phyloP scores from a whole-genome alignment of 2,797 vertebrate species.

The Galaxias olidus region DNA sequence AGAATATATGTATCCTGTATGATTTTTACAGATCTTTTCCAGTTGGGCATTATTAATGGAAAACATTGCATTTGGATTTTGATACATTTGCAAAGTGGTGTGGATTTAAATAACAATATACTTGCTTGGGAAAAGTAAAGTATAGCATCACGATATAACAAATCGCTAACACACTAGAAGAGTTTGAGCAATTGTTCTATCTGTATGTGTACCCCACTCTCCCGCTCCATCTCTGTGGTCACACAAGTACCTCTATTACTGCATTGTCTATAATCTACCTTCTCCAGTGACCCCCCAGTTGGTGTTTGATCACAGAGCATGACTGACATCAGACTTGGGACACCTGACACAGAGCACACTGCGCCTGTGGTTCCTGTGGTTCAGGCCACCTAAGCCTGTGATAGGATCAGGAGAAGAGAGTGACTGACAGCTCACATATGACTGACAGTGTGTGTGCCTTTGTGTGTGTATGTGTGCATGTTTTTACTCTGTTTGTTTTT shows the following conservation, averaged over 20 bases:
- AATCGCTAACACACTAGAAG: background rate
- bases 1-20: too few relatives aligned
- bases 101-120: too few relatives aligned
- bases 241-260: conserved; percentile 11
- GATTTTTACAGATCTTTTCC: too few relatives aligned
- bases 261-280: conserved; percentile 43
- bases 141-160: too few relatives aligned
- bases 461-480: conserved; percentile 16
- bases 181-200: conserved; percentile 24
- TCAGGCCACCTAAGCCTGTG: conserved; percentile 64
- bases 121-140: too few relatives aligned
- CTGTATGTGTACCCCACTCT: conserved; percentile 50
- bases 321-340: conserved; percentile 71
- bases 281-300: conserved; percentile 44
- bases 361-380: conserved; percentile 54
- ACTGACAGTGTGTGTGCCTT: background rate
- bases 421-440: conserved; percentile 46
- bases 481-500: conserved; percentile 40
- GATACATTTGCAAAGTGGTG: too few relatives aligned
- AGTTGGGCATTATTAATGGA: too few relatives aligned
- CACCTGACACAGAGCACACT: conserved; percentile 74
- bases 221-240: conserved; percentile 21
- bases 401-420: conserved; percentile 55
- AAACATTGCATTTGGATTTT: too few relatives aligned
- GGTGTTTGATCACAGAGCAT: conserved; percentile 76